A percentile compares a stretch with the other conserved stretches of the same genome.
Evolutionary conservation across 1,140 invertebrate genomes (phyloP).

Genomic region (Musca domestica): DNA sequence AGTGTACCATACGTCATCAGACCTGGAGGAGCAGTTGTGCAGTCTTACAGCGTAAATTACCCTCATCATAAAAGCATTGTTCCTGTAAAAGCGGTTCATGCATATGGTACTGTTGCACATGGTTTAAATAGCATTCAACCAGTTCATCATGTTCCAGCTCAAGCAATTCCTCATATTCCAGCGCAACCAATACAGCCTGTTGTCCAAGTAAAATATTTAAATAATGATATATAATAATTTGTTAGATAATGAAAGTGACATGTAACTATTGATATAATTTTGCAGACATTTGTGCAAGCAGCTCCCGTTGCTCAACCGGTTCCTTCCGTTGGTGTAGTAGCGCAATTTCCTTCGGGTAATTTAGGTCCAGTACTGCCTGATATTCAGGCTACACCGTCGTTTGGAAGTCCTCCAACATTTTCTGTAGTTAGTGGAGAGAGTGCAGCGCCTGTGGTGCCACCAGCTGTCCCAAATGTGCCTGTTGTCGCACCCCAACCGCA

Average conservation of each 20-base stretch:
- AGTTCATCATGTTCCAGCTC: slow-evolving; percentile 7
- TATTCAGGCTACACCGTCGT: slow-evolving; percentile 14
- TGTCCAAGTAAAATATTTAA: slow-evolving; percentile 24
- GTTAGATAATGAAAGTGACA: background rate
- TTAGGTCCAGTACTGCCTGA: slow-evolving; percentile 24
- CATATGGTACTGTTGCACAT: slow-evolving; percentile 26
- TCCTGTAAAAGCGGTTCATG: background rate
- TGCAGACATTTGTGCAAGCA: no score
- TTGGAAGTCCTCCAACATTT: slow-evolving; percentile 1
- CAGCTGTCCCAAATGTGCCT: slow-evolving; percentile 20
- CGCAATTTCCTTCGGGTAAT: slow-evolving; percentile 28
- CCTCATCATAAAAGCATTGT: slow-evolving; percentile 41
- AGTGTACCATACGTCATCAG: slow-evolving; percentile 39
- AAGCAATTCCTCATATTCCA: slow-evolving; percentile 10
- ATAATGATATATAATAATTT: background rate
- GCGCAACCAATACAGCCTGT: slow-evolving; percentile 20
- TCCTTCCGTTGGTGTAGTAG: slow-evolving; percentile 7
- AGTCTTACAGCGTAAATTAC: slow-evolving; percentile 49
- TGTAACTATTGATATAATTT: background rate
- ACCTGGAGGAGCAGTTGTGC: slow-evolving; percentile 44
- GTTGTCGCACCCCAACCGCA: slow-evolving; percentile 18
- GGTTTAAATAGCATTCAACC: slow-evolving; percentile 1
- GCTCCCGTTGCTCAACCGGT: slow-evolving; percentile 23
- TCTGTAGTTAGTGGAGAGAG: slow-evolving; percentile 12
- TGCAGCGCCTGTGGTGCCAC: slow-evolving; percentile 2